A percentile compares a stretch with the other conserved stretches of the same genome.
These are phyloP conservation scores for Agrotis exclamationis DNA, from an alignment of 2,888 invertebrate genomes.

Conservation along the genomic window DNA sequence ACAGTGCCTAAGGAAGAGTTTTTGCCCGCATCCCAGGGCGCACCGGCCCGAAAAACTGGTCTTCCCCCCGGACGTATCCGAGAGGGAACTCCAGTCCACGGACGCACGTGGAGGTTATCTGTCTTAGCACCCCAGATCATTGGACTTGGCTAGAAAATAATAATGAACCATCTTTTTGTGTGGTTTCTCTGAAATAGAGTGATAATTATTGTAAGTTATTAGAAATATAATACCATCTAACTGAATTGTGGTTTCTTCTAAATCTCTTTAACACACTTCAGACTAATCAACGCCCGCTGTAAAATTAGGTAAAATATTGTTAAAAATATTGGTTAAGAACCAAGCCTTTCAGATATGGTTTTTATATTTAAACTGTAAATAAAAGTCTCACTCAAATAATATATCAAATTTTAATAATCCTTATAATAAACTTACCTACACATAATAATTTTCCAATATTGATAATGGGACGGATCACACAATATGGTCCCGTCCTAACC, in stretches of 20 bases:
- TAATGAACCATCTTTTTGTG: slow-evolving; percentile 28
- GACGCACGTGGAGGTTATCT: too few species aligned
- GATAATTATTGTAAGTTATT: slow-evolving; percentile 58
- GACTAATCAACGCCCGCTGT: too few species aligned
- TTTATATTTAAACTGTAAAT: background rate
- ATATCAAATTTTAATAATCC: slow-evolving; percentile 27
- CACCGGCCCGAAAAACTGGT: too few species aligned
- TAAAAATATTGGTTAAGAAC: too few species aligned
- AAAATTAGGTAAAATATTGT: too few species aligned
- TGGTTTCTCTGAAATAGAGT: slow-evolving; percentile 29
- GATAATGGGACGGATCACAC: slow-evolving; percentile 35
- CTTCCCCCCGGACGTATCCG: too few species aligned
- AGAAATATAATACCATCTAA: slow-evolving; percentile 62
- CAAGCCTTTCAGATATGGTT: too few species aligned
- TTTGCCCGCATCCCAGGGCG: too few species aligned
- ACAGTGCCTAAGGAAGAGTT: too few species aligned
- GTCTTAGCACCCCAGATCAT: too few species aligned
- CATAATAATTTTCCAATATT: slow-evolving; percentile 1
- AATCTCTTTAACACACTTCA: background rate
- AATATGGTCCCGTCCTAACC: background rate
- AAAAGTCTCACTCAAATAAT: slow-evolving; percentile 18
- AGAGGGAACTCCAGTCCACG: too few species aligned
- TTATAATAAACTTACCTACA: slow-evolving; percentile 6
- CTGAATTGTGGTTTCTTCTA: slow-evolving; percentile 1
- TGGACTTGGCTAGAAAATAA: slow-evolving; percentile 13